These are phyloP conservation scores for Eupsittula cactorum DNA, from an alignment of 2,113 vertebrate genomes.

Conservation along the genomic window DNA sequence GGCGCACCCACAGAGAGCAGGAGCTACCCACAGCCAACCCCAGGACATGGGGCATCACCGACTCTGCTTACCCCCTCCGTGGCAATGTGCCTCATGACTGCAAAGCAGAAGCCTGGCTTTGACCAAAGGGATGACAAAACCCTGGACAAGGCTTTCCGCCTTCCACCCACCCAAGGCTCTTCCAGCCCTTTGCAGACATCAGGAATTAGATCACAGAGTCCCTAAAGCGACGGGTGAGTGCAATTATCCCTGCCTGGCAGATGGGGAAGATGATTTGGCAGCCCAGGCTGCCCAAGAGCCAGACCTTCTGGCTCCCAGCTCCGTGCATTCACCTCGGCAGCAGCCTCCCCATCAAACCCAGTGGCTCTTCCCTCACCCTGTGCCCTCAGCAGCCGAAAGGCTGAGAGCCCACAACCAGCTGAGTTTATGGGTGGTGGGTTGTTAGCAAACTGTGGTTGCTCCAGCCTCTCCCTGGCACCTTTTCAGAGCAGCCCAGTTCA, in stretches of 20 bases:
- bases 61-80: background rate
- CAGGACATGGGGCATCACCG: accelerated
- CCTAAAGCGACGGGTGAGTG: background rate
- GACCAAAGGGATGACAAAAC: slow-evolving; percentile 7
- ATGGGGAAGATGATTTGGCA: slow-evolving; percentile 4
- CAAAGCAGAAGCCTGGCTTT: background rate
- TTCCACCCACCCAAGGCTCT: background rate
- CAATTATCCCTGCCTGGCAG: background rate
- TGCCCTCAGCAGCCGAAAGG: background rate
- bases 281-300: background rate
- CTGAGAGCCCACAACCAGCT: background rate
- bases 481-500: slow-evolving; percentile 19
- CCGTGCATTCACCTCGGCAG: background rate
- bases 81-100: background rate
- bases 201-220: background rate
- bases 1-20: background rate
- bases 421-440: slow-evolving; percentile 11
- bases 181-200: background rate
- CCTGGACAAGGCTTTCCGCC: background rate
- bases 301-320: slow-evolving; percentile 33
- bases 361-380: background rate
- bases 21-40: background rate
- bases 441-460: slow-evolving; percentile 4
- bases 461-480: slow-evolving; percentile 59
- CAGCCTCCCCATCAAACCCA: background rate